Evolutionary conservation across 2,888 invertebrate species (phyloP), one percentile per base, ranked within the genome.

Genomic region (Trilocha varians): DNA sequence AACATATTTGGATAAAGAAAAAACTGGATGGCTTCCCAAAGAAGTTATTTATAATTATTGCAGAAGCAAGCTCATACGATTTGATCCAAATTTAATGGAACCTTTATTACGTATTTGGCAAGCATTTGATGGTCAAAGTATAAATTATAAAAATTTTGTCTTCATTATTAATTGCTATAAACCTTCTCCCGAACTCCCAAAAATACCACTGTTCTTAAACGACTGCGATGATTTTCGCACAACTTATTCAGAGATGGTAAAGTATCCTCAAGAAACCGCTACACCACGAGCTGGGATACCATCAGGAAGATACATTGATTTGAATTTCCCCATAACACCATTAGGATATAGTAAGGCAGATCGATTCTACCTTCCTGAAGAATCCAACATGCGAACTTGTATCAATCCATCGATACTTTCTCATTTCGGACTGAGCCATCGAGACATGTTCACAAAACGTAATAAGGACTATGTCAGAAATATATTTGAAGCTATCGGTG

Each of bases 401-500:
- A 33, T 83, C 13, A 53, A 47, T 35, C 83, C 84, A 2, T 77
- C 73, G 50, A 53, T 78, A 32, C 47, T 82, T 15, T 78, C 79
- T 1, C 49, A 67, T 17, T 58, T 71, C 13, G 62, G 73, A 46
- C 72, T 82, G 0, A 68, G 49, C 41, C 83, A 83, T 44, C 66
- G 82, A 35, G 79, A 82, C 45, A 74, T 83, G 76, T 83, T 70
- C 43, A 67, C 58, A 3, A 65, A 65, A 47, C 69, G 78, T 18
- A 75, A 78, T n/a, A 70, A 73, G 3, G 36, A 58, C 3, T 47
- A 54, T 1, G 52, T 89, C 1, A 73, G 67, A 53, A 70, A 62
- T 50, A 77, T 88, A n/a, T 89, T 88, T 57, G 83, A 87, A 62
- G 83, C 78, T 14, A 54, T 78, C 2, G 88, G 88, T 1, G 87